phyloP scores from a whole-genome alignment of 2,888 invertebrate genomes.

The Lepetodrilus schrolli region DNA sequence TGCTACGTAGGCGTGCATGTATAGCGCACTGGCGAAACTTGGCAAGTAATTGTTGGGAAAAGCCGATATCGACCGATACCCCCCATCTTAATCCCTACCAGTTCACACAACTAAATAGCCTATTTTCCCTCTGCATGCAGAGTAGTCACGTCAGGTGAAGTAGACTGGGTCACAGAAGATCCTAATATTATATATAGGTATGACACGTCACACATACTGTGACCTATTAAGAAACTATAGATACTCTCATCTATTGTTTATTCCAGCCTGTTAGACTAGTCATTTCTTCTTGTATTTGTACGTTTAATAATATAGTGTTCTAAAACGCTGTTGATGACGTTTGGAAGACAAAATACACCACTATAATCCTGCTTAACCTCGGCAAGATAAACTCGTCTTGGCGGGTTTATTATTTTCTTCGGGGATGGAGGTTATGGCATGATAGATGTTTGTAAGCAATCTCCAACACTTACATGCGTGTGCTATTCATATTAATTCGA shows the following conservation, averaged over 20 bases:
- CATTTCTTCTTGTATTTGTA: neutral
- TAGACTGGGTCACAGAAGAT: neutral
- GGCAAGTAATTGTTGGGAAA: neutral
- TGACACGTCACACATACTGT: neutral
- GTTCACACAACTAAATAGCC: neutral
- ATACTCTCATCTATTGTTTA: too few relatives aligned
- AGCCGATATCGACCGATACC: slow-evolving; percentile 4
- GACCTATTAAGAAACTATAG: neutral
- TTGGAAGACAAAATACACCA: neutral
- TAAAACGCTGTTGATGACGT: too few relatives aligned
- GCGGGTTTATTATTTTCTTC: neutral
- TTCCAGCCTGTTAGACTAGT: too few relatives aligned
- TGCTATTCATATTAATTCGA: too few relatives aligned
- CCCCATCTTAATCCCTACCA: neutral
- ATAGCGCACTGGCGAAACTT: neutral
- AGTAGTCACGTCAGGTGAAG: neutral
- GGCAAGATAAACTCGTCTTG: neutral
- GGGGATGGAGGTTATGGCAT: neutral
- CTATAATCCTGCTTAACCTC: too few relatives aligned
- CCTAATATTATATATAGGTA: neutral
- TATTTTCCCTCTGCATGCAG: neutral
- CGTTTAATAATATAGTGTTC: neutral
- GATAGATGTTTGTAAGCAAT: neutral
- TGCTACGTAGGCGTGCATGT: neutral
- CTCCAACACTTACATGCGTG: neutral